Base-by-base conservation (phyloP, 1,140 invertebrate genomes). In the Propsilocerus akamusi region DNA sequence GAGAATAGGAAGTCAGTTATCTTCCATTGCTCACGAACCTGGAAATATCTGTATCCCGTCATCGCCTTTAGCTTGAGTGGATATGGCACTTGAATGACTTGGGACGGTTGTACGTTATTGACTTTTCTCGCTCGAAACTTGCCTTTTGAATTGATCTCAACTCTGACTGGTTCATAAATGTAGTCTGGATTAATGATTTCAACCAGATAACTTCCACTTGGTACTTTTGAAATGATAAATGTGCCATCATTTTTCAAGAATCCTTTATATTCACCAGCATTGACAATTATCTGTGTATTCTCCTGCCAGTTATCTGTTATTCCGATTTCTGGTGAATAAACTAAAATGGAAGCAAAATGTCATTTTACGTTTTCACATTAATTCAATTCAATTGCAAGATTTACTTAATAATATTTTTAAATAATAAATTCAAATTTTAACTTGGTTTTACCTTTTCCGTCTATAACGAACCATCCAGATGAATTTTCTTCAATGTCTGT, bases 121-220 rank as follows among this genome's bases (percentile, higher is more conserved):
- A 99, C 82, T 72, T 86, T 91, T 46, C 96, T 73, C 0, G 93
- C 94, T 54, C 96, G 74, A 54, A 88, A 91, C 69, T 98, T 99
- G 22, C 96, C 96, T 65, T 93, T 95, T 0, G 82, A 85, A 62
- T 91, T 96, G 47, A 97, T 94, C 69, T 97, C 93, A 0, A 97
- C 87, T 52, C 93, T 72, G 2, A 91, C 79, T 5, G 89, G 86
- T 57, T 97, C 93, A 59, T 92, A 99, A 52, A 83, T 73, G 59
- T 81, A 92, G 59, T 94, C 83, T 5, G 92, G 86, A 70, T 96
- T 83, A 7, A 89, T 65, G 12, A 96, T 78, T 72, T 99, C 95
- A 2, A 99, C 72, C 22, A 98, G 77, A 62, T 97, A 97, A 1
- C 94, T 97, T 6, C 95, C 96, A 22, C 88, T 83, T 3, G 88